Conservation (phyloP, 2,113 vertebrate species). For the Lutjanus erythropterus region DNA sequence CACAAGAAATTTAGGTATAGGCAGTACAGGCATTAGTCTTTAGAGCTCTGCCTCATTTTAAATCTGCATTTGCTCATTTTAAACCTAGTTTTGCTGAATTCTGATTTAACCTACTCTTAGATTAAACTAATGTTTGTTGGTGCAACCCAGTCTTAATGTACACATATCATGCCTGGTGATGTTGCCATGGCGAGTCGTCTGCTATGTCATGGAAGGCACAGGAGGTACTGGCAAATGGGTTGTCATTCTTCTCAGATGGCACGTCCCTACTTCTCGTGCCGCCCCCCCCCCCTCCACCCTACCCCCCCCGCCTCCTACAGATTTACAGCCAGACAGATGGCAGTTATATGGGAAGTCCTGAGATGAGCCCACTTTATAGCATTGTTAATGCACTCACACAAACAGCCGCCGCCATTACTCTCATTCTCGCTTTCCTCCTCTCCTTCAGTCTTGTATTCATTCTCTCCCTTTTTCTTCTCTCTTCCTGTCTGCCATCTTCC, state of each 20-base stretch:
- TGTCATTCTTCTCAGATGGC: constrained; percentile 78
- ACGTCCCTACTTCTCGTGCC: constrained; percentile 81
- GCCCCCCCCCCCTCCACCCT: constrained; percentile 84
- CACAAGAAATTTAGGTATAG: too few species aligned
- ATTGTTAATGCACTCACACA: constrained; percentile 98
- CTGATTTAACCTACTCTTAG: too few species aligned
- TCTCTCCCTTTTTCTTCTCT: constrained; percentile 38
- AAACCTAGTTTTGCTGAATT: too few species aligned
- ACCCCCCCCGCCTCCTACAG: constrained; percentile 85
- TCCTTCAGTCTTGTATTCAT: constrained; percentile 42
- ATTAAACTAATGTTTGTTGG: too few species aligned
- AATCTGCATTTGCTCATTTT: too few species aligned
- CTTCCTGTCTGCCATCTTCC: constrained; percentile 66
- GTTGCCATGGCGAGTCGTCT: constrained; percentile 38
- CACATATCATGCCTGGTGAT: constrained; percentile 19
- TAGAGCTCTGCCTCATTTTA: too few species aligned
- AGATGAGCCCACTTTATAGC: constrained; percentile 97
- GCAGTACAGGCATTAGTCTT: too few species aligned
- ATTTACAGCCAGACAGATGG: constrained; percentile 98
- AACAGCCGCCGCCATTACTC: constrained; percentile 88
- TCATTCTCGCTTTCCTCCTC: constrained; percentile 60
- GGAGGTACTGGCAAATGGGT: constrained; percentile 63
- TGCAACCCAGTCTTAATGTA: constrained; percentile 2
- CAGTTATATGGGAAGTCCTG: constrained; percentile 94
- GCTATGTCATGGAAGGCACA: constrained; percentile 49